Evolutionary conservation across 2,113 vertebrate genomes (phyloP), one percentile per base, ranked within the genome.

Genomic region (Bolborhynchus lineola): DNA sequence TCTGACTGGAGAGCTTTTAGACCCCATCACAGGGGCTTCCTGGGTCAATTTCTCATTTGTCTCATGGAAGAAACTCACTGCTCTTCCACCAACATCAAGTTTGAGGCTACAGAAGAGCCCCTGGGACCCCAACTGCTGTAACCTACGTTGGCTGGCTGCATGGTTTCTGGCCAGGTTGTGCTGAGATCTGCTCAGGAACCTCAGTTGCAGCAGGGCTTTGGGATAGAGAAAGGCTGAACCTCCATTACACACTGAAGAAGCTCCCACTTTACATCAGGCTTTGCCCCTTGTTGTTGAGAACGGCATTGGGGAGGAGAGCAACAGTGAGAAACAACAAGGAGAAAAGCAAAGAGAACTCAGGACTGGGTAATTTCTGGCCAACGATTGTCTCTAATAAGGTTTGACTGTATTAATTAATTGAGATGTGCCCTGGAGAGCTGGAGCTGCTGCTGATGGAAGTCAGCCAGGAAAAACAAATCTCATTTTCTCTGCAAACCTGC

Each of bases 381-480:
- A 35, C 55, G 0, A 95, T 84, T 90, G 78, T 96, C 95, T 96
- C 88, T 95, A 97, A 97, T 81, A 92, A 96, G 90, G 90, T 93
- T 94, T 96, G 95, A 94, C 94, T 95, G 85, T 62, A 85, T 97
- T 96, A 96, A 97, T 96, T 97, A 97, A 97, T 97, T 96, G 97
- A 97, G 96, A 96, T 95, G 92, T 96, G 95, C 91, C 87, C 95
- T 81, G 50, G 71, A 97, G 92, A 93, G 88, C 20, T 18, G 87
- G 85, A 95, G 94, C 77, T 94, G 92, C 91, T 90, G 69, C 83
- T 71, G 42, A 1, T 96, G 96, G 96, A 97, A 95, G 70, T 26
- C 62, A 84, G 85, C 96, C 96, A 96, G 75, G 77, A 78, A 71
- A 49, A 75, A 83, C 92, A 44, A 20, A 35, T 17, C 68, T 96